Percentiles rank a stretch among this genome's conserved stretches.
These are phyloP conservation scores for Tenthredo distinguenda DNA, from an alignment of 2,888 invertebrate genomes.

Conservation along the genomic window DNA sequence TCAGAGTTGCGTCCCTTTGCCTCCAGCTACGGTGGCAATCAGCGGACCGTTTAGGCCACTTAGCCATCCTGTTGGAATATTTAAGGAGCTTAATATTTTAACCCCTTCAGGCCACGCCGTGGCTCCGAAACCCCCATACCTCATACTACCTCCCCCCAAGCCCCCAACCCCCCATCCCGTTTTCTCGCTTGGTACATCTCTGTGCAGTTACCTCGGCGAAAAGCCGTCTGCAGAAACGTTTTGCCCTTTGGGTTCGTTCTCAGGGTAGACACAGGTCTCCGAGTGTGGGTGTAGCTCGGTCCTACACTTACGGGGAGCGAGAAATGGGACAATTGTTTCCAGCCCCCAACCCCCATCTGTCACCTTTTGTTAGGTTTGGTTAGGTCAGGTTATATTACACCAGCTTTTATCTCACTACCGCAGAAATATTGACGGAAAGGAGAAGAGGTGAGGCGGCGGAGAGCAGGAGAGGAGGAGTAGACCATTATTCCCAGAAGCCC, in stretches of 20 bases:
- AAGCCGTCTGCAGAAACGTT: slow-evolving; percentile 15
- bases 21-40: slow-evolving; percentile 43
- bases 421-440: slow-evolving; percentile 31
- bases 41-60: slow-evolving; percentile 53
- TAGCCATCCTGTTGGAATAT: slow-evolving; percentile 52
- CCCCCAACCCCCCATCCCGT: neutral
- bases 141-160: neutral
- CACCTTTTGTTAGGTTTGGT: slow-evolving; percentile 26
- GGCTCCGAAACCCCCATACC: neutral
- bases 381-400: neutral
- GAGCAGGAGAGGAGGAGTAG: neutral
- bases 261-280: too few species aligned
- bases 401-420: slow-evolving; percentile 28
- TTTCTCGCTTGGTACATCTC: slow-evolving; percentile 8
- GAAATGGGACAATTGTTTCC: slow-evolving; percentile 36
- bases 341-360: neutral
- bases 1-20: slow-evolving; percentile 11
- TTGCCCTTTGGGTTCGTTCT: neutral
- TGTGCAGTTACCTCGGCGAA: neutral
- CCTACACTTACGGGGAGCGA: neutral
- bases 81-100: slow-evolving; percentile 54
- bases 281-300: neutral
- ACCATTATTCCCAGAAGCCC: slow-evolving; percentile 35
- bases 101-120: slow-evolving; percentile 46
- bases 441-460: neutral